Evolutionary conservation across 2,888 invertebrate species (phyloP).

Genomic region (Synanthedon formicaeformis): DNA sequence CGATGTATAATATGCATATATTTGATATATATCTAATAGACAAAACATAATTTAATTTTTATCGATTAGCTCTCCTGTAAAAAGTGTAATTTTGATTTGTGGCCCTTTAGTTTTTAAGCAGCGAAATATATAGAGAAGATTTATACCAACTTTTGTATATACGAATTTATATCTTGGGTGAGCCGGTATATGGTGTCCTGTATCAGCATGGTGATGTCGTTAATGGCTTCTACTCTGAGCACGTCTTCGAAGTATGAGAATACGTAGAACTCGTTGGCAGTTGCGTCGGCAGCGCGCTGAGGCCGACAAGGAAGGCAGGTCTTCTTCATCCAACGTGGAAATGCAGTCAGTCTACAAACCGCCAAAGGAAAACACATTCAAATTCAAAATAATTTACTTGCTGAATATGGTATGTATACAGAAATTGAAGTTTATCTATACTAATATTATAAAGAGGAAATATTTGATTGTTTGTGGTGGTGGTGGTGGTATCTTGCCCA

Average conservation of each 20-base stretch:
- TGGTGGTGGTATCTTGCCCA: too few relatives aligned
- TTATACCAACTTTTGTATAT: constrained; percentile 65
- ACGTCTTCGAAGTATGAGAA: constrained; percentile 88
- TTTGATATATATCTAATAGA: too few relatives aligned
- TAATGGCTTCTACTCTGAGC: constrained; percentile 76
- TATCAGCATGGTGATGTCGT: constrained; percentile 74
- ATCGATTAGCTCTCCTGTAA: too few relatives aligned
- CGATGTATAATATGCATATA: too few relatives aligned
- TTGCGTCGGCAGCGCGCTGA: constrained; percentile 68
- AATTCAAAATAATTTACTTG: background rate
- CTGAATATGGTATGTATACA: background rate
- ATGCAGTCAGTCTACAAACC: constrained; percentile 72
- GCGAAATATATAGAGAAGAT: too few relatives aligned
- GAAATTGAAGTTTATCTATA: too few relatives aligned
- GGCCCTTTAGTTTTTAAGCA: too few relatives aligned
- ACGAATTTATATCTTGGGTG: constrained; percentile 74
- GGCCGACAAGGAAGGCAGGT: constrained; percentile 81
- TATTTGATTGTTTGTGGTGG: too few relatives aligned
- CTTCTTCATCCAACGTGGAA: constrained; percentile 88
- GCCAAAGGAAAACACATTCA: background rate
- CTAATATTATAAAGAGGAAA: too few relatives aligned
- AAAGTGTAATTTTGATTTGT: too few relatives aligned
- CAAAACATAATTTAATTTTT: too few relatives aligned
- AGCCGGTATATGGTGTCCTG: constrained; percentile 76
- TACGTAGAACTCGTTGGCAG: constrained; percentile 66